Base-by-base conservation (phyloP, 2,888 invertebrate species). In the Gastrophysa polygoni region DNA sequence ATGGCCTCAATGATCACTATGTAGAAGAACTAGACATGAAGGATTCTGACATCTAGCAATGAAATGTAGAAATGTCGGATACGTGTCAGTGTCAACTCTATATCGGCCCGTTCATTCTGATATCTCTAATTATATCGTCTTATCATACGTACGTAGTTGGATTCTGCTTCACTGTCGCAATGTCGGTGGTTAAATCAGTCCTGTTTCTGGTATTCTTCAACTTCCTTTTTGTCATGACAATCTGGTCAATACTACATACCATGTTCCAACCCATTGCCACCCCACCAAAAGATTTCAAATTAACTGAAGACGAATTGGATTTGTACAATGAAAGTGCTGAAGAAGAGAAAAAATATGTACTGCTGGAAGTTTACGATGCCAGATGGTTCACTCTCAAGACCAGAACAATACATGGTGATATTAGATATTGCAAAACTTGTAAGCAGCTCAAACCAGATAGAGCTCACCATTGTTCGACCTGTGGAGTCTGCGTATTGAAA, bases 301-400 rank as follows among this genome's bases (percentile, higher is more conserved):
- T 72, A 7, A 61, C 47, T 24, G 56, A 66, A 16, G 55, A 64
- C 55, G 61, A 63, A 61, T 21, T 63, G 49, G 32, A 52, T 34
- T 21, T 29, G 7, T 48, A 54, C 48, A 50, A 38, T 24, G 57
- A 60, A 48, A 54, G 57, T 49, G 48, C 59, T 21, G 20, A 67
- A 11, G 38, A 44, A 7, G 52, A 62, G 34, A 63, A 65, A 46
- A 61, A 89, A 77, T 85, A 93, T 71, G 93, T 94, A 43, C 85
- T 95, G 55, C 86, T 88, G 63, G 51, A 49, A 16, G 44, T 57
- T 10, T 44, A 10, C 29, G n/a, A 46, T n/a, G 7, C 18, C 5
- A 46, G 52, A 1, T 14, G 24, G 11, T 29, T 59, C 29, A 47
- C 57, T 29, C 54, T 47, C 48, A 38, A 57, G 29, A 60, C 43